Percentiles rank a stretch among this genome's conserved stretches.
Conservation (phyloP, 2,113 vertebrate species). For the Reinhardtius hippoglossoides region DNA sequence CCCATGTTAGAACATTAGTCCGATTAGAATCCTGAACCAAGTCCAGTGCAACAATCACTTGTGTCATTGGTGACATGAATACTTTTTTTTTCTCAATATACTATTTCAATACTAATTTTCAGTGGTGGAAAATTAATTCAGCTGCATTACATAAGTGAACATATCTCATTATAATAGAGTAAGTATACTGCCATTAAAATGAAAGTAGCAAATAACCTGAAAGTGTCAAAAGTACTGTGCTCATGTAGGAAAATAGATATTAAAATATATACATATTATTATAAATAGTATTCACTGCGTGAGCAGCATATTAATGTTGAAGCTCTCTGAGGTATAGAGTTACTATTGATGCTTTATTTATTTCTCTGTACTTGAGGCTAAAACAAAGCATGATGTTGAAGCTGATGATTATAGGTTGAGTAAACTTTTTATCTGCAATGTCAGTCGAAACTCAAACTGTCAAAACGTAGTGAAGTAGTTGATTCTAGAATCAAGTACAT, state of each 20-base stretch:
- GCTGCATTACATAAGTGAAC: too few species aligned
- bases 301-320: not conserved
- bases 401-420: not conserved
- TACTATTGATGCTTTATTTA: not conserved
- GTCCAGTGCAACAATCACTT: not conserved
- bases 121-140: too few species aligned
- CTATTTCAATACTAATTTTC: too few species aligned
- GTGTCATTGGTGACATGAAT: not conserved
- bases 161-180: too few species aligned
- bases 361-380: too few species aligned
- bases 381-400: too few species aligned
- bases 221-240: too few species aligned
- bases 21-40: not conserved
- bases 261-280: too few species aligned
- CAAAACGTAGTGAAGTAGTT: not conserved
- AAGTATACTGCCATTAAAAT: not conserved
- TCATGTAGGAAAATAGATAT: too few species aligned
- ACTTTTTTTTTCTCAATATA: not conserved
- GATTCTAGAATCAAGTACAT: not conserved
- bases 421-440: not conserved
- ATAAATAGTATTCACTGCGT: too few species aligned
- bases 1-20: slow-evolving; percentile 12
- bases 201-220: too few species aligned
- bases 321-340: not conserved
- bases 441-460: not conserved